Conservation (phyloP, 2,113 vertebrate species). For the Pteropus alecto region DNA sequence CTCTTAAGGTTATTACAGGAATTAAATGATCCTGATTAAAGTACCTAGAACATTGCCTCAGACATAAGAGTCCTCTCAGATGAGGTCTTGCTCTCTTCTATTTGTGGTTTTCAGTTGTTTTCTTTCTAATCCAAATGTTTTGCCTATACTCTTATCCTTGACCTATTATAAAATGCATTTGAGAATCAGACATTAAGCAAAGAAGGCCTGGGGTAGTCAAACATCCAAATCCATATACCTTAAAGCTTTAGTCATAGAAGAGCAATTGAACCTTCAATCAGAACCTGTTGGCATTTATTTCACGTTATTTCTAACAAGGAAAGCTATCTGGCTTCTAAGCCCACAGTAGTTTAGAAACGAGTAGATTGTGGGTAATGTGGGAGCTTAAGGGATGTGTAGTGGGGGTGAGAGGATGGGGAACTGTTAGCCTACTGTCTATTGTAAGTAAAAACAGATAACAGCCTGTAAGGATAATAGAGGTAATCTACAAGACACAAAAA, state of each 20-base stretch:
- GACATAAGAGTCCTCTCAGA: not conserved
- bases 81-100: not conserved
- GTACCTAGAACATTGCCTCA: not conserved
- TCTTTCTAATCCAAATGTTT: not conserved
- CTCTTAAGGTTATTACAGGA: not conserved
- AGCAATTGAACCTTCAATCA: not conserved
- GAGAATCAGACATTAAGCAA: not conserved
- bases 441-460: conserved; percentile 45
- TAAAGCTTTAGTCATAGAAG: not conserved
- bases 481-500: conserved; percentile 54
- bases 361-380: conserved; percentile 37
- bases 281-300: conserved; percentile 38
- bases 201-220: not conserved
- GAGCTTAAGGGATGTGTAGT: not conserved
- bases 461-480: conserved; percentile 31
- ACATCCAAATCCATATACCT: not conserved
- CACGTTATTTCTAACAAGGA: not conserved
- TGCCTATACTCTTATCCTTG: not conserved
- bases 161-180: not conserved
- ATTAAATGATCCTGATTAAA: not conserved
- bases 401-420: not conserved
- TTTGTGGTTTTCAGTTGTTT: not conserved
- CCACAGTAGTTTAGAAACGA: conserved; percentile 10
- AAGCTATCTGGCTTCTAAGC: conserved; percentile 43
- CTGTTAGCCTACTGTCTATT: not conserved